These are phyloP conservation scores for Saccostrea echinata DNA, from an alignment of 1,140 invertebrate species.

Conservation along the genomic window DNA sequence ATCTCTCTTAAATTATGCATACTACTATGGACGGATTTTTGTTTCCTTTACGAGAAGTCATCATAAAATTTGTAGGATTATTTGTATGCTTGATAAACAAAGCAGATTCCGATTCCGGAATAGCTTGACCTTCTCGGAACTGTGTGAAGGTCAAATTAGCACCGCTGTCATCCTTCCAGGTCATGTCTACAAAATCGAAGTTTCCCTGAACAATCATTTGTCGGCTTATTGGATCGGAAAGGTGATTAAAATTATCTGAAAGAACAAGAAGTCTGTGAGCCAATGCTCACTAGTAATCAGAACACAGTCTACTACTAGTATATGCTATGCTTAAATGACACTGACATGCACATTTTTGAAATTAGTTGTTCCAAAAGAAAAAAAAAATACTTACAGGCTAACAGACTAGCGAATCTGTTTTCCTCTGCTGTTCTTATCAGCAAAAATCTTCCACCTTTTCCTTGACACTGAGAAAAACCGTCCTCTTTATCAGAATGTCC, in stretches of 20 bases:
- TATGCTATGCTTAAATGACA: too few species aligned
- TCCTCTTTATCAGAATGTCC: background rate
- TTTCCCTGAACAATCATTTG: background rate
- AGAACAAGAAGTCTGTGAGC: background rate
- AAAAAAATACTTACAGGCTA: constrained; percentile 24
- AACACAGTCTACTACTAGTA: too few species aligned
- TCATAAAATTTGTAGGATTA: background rate
- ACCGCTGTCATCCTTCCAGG: background rate
- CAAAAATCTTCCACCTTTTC: background rate
- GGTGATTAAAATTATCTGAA: constrained; percentile 14
- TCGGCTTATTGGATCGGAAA: too few species aligned
- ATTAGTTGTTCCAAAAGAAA: too few species aligned
- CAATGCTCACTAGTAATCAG: too few species aligned
- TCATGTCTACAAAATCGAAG: background rate
- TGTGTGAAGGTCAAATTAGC: background rate
- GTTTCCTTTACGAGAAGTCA: background rate
- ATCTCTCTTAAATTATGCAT: background rate
- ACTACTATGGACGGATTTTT: background rate
- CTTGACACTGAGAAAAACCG: background rate
- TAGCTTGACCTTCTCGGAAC: background rate
- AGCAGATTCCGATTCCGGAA: background rate
- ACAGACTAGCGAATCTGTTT: constrained; percentile 10
- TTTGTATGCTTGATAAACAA: background rate
- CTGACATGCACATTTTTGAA: too few species aligned
- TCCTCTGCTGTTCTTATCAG: background rate